These are phyloP conservation scores for Ceratothoa steindachneri DNA, from an alignment of 2,888 invertebrate genomes.

Conservation along the genomic window DNA sequence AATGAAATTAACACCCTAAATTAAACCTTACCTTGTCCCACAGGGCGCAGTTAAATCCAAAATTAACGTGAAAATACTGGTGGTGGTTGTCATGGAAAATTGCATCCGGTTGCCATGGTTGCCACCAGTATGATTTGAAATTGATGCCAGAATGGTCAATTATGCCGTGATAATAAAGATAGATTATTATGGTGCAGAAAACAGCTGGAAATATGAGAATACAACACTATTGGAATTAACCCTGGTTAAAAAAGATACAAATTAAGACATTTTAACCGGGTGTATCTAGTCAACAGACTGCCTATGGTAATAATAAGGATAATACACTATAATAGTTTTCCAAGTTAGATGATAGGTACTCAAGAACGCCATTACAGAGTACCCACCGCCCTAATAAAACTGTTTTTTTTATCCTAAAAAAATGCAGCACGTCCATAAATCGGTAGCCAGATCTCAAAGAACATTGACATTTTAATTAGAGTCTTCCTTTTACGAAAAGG, in stretches of 20 bases:
- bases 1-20: no score
- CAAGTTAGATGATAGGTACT: no score
- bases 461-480: no score
- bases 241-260: not conserved
- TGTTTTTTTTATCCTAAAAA: no score
- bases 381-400: no score
- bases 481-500: no score
- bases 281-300: not conserved
- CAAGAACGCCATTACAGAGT: no score
- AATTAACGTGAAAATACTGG: slow-evolving; percentile 73
- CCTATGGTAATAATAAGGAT: no score
- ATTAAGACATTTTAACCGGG: not conserved
- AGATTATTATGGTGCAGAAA: slow-evolving; percentile 54
- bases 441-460: no score
- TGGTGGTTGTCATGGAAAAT: slow-evolving; percentile 74
- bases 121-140: slow-evolving; percentile 59
- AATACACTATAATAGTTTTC: no score
- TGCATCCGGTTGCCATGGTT: slow-evolving; percentile 62
- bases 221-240: not conserved
- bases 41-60: slow-evolving; percentile 65
- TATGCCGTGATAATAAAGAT: slow-evolving; percentile 69
- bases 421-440: no score
- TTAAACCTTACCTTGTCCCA: slow-evolving; percentile 67
- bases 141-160: slow-evolving; percentile 71
- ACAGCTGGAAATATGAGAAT: slow-evolving; percentile 49